Evolutionary conservation across 2,888 invertebrate species (phyloP).

Genomic region (Cancer borealis): DNA sequence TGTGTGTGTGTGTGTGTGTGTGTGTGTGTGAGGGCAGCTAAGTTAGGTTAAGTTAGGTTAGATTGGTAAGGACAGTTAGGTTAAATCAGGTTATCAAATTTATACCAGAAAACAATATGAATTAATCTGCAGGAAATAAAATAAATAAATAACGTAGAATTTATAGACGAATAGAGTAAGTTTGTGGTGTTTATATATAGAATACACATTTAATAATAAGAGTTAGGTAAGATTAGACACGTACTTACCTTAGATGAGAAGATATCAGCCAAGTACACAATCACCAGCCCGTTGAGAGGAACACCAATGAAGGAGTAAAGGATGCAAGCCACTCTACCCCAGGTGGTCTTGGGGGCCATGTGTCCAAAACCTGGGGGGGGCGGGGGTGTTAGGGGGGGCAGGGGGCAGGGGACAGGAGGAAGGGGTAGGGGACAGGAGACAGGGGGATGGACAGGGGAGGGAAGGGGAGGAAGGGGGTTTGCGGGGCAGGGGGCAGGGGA

Average conservation of each 20-base stretch:
- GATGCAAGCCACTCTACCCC: slow-evolving; percentile 91
- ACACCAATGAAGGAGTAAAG: slow-evolving; percentile 92
- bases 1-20: no score
- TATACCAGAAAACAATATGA: no score
- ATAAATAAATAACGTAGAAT: no score
- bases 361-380: slow-evolving; percentile 88
- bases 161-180: no score
- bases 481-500: neutral
- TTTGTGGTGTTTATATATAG: no score
- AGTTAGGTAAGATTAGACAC: neutral
- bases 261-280: slow-evolving; percentile 91
- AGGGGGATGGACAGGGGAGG: neutral
- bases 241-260: slow-evolving; percentile 83
- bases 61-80: no score
- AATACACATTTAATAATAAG: no score
- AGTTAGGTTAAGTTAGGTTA: no score
- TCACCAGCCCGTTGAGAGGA: slow-evolving; percentile 88
- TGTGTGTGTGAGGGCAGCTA: no score
- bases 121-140: no score
- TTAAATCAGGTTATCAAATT: no score
- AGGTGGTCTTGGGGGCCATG: slow-evolving; percentile 89
- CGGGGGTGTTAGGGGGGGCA: neutral
- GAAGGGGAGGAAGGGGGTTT: neutral
- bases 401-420: neutral
- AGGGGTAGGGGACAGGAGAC: neutral